Evolutionary conservation across 1,140 invertebrate genomes (phyloP).

Genomic region (Vanessa tameamea): DNA sequence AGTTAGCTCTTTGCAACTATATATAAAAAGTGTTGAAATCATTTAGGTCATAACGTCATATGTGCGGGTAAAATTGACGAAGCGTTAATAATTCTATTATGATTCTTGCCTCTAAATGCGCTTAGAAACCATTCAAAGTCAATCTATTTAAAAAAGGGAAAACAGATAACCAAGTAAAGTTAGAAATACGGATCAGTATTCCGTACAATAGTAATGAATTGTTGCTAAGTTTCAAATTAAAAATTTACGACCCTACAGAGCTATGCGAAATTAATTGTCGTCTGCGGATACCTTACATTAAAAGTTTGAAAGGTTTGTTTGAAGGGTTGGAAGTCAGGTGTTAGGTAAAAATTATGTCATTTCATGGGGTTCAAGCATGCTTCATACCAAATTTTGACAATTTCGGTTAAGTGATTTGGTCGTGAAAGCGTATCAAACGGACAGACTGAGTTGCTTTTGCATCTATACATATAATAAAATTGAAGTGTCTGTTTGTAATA

Average conservation of each 20-base stretch:
- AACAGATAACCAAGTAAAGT: background rate
- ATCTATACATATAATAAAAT: too few species aligned
- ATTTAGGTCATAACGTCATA: background rate
- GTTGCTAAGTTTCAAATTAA: background rate
- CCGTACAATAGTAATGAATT: background rate
- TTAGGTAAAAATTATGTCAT: too few species aligned
- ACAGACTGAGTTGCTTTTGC: too few species aligned
- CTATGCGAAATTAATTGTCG: too few species aligned
- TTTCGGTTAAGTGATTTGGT: too few species aligned
- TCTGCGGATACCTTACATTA: too few species aligned
- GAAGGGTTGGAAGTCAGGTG: too few species aligned
- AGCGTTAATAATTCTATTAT: conserved; percentile 17
- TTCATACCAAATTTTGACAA: too few species aligned
- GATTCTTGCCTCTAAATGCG: conserved; percentile 5
- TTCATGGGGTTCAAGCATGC: too few species aligned
- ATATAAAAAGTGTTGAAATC: background rate
- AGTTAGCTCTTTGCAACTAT: background rate
- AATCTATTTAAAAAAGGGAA: conserved; percentile 13
- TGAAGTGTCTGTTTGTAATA: too few species aligned
- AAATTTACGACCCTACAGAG: background rate
- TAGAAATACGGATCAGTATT: background rate
- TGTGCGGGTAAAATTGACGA: background rate
- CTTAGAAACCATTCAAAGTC: conserved; percentile 29
- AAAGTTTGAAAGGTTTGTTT: too few species aligned
- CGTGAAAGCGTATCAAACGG: too few species aligned